Base-by-base conservation (phyloP, 2,113 vertebrate species). In the Misgurnus anguillicaudatus region DNA sequence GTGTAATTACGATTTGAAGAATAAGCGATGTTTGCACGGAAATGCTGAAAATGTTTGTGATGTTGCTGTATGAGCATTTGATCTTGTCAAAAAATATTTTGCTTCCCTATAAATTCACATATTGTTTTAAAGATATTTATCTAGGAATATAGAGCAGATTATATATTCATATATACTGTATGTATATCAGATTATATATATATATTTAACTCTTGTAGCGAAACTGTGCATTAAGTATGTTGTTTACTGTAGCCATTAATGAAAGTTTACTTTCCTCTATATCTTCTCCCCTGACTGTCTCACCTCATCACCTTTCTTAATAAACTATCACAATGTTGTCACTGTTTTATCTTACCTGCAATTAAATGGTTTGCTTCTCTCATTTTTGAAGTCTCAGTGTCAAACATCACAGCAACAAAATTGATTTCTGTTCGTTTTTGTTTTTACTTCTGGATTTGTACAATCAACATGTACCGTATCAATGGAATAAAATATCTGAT, bases 401-500 rank as follows among this genome's bases (percentile, higher is more conserved):
- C 19, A 87, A 82, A 87, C 84, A 83, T 82, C 39, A 4, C 90
- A 86, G 78, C 86, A 80, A 86, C 85, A 80, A 78, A 75, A 83
- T 82, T 78, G 84, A 58, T 82, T 87, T 84, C 53, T 57, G 53
- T 85, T 63, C 53, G 39, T 71, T 80, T 83, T 77, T 80, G 80
- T 85, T 80, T 80, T 88, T 85, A 84, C 65, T 86, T 88, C 84
- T 86, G 82, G 75, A 45, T 82, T 87, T 91, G 87, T 90, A 87
- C 62, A 86, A 85, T 74, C 61, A 86, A 85, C 80, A 85, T 82
- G 89, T 91, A 90, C 82, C 83, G n/a, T 89, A 82, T 91, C 88
- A 86, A 89, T 88, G 86, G 88, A 93, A 93, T 92, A 93, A 93
- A 93, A 91, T 85, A 87, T 92, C 88, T 85, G 90, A 90, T 90